Percentiles rank a stretch among this genome's conserved stretches.
Conservation (phyloP, 1,140 invertebrate species). For the Bicyclus anynana region DNA sequence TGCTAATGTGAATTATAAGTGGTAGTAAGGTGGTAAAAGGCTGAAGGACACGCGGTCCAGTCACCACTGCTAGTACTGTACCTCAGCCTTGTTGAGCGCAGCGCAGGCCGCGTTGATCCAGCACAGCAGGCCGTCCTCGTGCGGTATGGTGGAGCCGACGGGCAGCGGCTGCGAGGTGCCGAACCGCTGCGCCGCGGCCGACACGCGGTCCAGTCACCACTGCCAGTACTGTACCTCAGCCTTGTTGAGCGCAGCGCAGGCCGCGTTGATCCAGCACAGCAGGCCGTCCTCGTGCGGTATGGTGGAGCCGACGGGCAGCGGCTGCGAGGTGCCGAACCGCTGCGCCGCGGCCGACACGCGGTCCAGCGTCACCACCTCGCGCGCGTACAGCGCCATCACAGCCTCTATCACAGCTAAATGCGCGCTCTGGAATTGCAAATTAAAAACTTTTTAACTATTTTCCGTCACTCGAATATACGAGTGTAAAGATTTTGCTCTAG, state of each 20-base stretch:
- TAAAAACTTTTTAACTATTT: not conserved
- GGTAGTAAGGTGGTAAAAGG: too few relatives aligned
- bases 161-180: constrained; percentile 63
- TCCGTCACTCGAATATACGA: too few relatives aligned
- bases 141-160: constrained; percentile 80
- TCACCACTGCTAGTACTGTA: too few relatives aligned
- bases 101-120: constrained; percentile 94
- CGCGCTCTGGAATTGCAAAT: constrained; percentile 83
- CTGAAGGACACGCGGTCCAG: too few relatives aligned
- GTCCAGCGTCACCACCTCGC: constrained; percentile 94
- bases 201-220: constrained; percentile 85
- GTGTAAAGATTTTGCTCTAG: too few relatives aligned
- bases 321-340: constrained; percentile 78
- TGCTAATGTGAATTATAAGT: too few relatives aligned
- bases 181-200: constrained; percentile 89
- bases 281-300: constrained; percentile 91
- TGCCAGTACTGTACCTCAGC: constrained; percentile 42
- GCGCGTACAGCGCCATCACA: constrained; percentile 96
- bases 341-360: constrained; percentile 91
- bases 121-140: constrained; percentile 91
- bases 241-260: constrained; percentile 84
- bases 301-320: constrained; percentile 71
- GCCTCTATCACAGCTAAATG: constrained; percentile 98
- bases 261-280: constrained; percentile 94
- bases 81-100: constrained; percentile 80